A percentile compares a stretch with the other conserved stretches of the same genome.
phyloP scores from a whole-genome alignment of 2,888 invertebrate genomes.

The Drosophila pseudotakahashii region DNA sequence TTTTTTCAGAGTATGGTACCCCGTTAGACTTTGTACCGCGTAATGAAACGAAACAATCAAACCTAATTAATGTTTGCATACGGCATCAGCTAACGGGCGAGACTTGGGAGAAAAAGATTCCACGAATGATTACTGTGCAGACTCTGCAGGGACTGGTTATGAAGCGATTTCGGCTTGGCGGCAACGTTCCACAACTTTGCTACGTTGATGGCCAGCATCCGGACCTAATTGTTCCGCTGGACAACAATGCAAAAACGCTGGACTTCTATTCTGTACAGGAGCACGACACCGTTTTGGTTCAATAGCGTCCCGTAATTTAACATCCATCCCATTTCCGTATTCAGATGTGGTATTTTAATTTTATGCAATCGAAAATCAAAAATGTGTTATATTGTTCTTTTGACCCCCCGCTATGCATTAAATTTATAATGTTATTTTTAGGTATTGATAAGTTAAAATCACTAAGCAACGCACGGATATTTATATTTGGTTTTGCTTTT shows the following conservation, averaged over 20 bases:
- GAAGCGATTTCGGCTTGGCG: conserved; percentile 88
- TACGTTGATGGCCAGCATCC: conserved; percentile 86
- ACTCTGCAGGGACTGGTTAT: conserved; percentile 92
- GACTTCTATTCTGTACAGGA: conserved; percentile 93
- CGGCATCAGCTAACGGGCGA: conserved; percentile 84
- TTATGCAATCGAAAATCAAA: conserved; percentile 26
- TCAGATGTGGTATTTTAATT: conserved; percentile 61
- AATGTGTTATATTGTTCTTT: conserved; percentile 27
- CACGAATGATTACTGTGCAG: conserved; percentile 91
- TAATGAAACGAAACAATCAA: conserved; percentile 88
- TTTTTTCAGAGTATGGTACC: conserved; percentile 90
- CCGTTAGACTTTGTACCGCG: conserved; percentile 90
- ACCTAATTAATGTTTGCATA: conserved; percentile 88
- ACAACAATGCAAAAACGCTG: conserved; percentile 93
- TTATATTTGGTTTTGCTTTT: conserved; percentile 52
- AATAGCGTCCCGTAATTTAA: conserved; percentile 67
- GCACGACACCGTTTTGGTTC: conserved; percentile 91
- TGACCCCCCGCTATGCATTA: conserved; percentile 25
- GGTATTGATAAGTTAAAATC: conserved; percentile 48
- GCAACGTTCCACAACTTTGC: conserved; percentile 77
- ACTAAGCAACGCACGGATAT: conserved; percentile 23
- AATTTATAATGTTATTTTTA: conserved; percentile 57
- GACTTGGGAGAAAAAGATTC: conserved; percentile 88
- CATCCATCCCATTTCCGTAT: conserved; percentile 37
- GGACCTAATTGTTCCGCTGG: conserved; percentile 89